phyloP scores from a whole-genome alignment of 2,888 invertebrate species.

The Gerris lacustris region DNA sequence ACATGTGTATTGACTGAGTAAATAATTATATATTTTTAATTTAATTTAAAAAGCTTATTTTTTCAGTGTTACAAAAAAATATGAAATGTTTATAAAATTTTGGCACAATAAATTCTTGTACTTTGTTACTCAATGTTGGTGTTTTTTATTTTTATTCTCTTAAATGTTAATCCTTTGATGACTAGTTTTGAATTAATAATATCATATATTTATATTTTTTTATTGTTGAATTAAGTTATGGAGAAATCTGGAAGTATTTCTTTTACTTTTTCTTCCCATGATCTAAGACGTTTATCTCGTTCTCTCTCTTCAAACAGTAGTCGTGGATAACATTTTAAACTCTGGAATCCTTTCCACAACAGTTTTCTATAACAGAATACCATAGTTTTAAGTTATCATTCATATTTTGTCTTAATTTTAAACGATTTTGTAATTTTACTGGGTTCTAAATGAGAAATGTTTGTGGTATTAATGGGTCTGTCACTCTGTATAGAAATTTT shows the following conservation, averaged over 20 bases:
- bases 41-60: too few relatives aligned
- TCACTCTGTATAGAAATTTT: background rate
- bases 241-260: background rate
- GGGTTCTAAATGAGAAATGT: background rate
- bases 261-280: background rate
- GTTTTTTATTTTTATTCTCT: too few relatives aligned
- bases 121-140: too few relatives aligned
- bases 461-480: background rate
- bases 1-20: too few relatives aligned
- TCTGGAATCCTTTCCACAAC: background rate
- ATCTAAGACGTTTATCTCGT: background rate
- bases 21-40: too few relatives aligned
- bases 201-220: too few relatives aligned
- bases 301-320: background rate
- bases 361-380: background rate
- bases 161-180: too few relatives aligned
- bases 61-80: too few relatives aligned
- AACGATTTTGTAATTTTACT: background rate
- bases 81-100: too few relatives aligned
- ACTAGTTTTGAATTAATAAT: too few relatives aligned
- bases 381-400: background rate
- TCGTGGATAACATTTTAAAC: background rate
- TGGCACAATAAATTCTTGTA: too few relatives aligned
- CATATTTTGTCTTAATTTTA: too few relatives aligned
- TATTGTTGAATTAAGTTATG: background rate